Evolutionary conservation across 2,797 vertebrate genomes (phyloP).

Genomic region (Discoglossus pictus): DNA sequence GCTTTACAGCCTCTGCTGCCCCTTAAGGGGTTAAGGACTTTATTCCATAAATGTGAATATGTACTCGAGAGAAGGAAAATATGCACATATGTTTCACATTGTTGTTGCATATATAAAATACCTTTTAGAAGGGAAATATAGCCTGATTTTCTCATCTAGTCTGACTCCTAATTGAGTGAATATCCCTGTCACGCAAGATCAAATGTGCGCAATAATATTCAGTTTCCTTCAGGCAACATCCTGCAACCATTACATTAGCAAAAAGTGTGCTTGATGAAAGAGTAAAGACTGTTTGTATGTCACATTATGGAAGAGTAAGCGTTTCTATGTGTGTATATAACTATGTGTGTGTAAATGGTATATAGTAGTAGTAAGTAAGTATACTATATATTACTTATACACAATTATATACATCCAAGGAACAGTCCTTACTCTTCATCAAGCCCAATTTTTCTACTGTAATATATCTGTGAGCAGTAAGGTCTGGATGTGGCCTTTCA

Average conservation of each 20-base stretch:
- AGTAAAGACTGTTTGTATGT: not conserved
- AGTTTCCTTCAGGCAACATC: slow-evolving; percentile 49
- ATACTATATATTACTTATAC: no score
- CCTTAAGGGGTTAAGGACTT: slow-evolving; percentile 33
- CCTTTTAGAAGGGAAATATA: slow-evolving; percentile 51
- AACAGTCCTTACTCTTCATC: no score
- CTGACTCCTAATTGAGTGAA: slow-evolving; percentile 51
- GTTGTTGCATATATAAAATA: slow-evolving; percentile 51
- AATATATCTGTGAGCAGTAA: no score
- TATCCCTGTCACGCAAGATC: slow-evolving; percentile 52
- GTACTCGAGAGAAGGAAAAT: slow-evolving; percentile 23
- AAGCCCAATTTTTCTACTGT: no score
- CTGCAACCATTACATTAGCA: slow-evolving; percentile 46
- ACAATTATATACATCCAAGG: no score
- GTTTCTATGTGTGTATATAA: no score
- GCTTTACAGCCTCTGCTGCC: not conserved
- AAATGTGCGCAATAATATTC: slow-evolving; percentile 50
- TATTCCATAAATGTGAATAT: slow-evolving; percentile 42
- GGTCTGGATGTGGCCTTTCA: no score
- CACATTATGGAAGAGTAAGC: no score
- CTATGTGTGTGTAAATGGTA: no score
- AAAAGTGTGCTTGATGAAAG: slow-evolving; percentile 28
- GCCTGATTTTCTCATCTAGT: slow-evolving; percentile 52
- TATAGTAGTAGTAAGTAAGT: no score
- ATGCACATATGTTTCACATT: slow-evolving; percentile 51